Evolutionary conservation across 2,797 vertebrate genomes (phyloP).

Genomic region (Remorina albescens): DNA sequence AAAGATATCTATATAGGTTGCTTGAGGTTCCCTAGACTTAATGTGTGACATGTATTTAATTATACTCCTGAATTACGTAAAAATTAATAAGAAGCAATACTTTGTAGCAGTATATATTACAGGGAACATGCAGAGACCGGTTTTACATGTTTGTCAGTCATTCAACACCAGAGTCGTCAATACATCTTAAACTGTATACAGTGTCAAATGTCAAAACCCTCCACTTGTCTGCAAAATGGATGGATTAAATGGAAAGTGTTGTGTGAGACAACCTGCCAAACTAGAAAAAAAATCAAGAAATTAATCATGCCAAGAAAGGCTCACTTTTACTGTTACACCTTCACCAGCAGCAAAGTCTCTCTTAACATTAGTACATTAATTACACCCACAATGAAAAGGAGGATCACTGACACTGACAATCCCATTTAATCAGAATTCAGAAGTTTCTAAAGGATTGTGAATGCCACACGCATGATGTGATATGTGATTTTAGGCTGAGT

Average conservation of each 20-base stretch:
- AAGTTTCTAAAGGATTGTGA: constrained; percentile 42
- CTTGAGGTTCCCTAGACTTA: background rate
- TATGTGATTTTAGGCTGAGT: constrained; percentile 42
- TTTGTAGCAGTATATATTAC: too few relatives aligned
- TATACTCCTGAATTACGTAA: constrained; percentile 3
- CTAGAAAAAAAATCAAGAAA: background rate
- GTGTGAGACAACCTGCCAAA: constrained; percentile 41
- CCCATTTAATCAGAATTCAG: constrained; percentile 36
- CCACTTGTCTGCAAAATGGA: constrained; percentile 15
- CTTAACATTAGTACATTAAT: constrained; percentile 42
- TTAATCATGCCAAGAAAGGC: constrained; percentile 20
- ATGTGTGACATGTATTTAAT: background rate
- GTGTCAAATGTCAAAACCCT: constrained; percentile 14
- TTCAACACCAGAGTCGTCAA: background rate
- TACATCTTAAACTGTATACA: background rate
- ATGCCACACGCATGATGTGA: constrained; percentile 17
- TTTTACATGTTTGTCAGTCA: constrained; percentile 5
- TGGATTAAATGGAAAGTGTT: constrained; percentile 30
- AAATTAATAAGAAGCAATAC: too few relatives aligned
- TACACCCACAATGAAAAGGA: constrained; percentile 38
- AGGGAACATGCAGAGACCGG: constrained; percentile 18
- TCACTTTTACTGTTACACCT: constrained; percentile 39
- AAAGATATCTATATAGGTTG: background rate
- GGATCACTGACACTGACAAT: constrained; percentile 32
- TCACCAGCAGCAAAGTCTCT: constrained; percentile 18